Base-by-base conservation (phyloP, 2,888 invertebrate species). In the Cephus pygmeus region DNA sequence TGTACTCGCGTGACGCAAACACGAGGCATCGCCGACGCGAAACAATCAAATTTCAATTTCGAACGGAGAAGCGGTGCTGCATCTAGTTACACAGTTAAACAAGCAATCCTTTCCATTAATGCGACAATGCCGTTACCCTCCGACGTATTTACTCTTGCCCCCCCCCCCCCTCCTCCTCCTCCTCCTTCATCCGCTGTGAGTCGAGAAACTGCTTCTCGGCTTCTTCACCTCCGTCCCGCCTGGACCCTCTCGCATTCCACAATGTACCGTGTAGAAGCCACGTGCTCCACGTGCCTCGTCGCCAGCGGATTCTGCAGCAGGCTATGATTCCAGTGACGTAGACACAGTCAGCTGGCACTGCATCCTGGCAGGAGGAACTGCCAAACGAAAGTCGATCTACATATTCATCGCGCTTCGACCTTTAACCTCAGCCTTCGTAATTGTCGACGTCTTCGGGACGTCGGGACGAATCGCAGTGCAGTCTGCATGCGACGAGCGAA, bases 41-140 rank as follows among this genome's bases (percentile, higher is more conserved):
- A 87, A 90, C 89, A 89, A 90, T 90, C 88, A 88, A 90, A 89
- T 90, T 90, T 90, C 90, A 90, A 90, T 90, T 89, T 89, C 87
- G 87, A 88, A 84, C 86, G 85, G 83, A 87, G 88, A 88, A 88
- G 86, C 89, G 87, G 83, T 83, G 84, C 84, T 83, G 84, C 84
- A 84, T 83, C 86, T 85, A 85, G 88, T 85, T 85, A 85, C 85
- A 86, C 87, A 87, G 84, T 88, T 87, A 86, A 89, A 87, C 89
- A 87, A 89, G 86, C 90, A 89, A 90, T 89, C 89, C 90, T 89
- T 90, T 90, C 90, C 89, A 90, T 90, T 90, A 90, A 89, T 86
- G 84, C 87, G 87, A 90, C 90, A 90, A 90, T 90, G 86, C 85
- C 82, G 81, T 84, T 85, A 86, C 86, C 85, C 87, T 84, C 84